Percentiles rank a stretch among this genome's conserved stretches.
phyloP scores from a whole-genome alignment of 2,797 vertebrate species.

The Coracias cyanogaster region DNA sequence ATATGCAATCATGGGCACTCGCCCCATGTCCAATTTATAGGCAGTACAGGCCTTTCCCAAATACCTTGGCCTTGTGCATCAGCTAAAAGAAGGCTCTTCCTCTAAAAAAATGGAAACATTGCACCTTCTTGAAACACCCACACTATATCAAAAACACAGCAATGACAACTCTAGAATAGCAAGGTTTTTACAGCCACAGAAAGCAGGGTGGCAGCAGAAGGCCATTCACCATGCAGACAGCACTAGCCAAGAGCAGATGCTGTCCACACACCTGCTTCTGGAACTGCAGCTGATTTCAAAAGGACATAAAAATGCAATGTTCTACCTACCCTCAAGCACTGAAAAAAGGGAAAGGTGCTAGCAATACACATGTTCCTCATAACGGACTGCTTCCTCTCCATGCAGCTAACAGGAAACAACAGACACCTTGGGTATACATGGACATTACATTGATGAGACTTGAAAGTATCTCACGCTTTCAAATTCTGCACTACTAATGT shows the following conservation, averaged over 20 bases:
- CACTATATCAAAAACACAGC: background rate
- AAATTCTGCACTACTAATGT: background rate
- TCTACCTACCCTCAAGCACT: background rate
- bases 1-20: rapidly evolving
- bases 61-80: background rate
- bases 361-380: background rate
- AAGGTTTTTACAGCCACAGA: background rate
- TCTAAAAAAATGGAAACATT: background rate
- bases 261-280: background rate
- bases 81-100: background rate
- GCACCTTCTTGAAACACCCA: background rate
- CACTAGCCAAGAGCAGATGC: background rate
- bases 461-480: background rate
- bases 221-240: background rate
- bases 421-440: rapidly evolving
- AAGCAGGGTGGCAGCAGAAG: background rate
- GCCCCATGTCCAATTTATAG: background rate
- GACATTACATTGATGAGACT: background rate
- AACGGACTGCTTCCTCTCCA: background rate
- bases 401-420: background rate
- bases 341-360: background rate
- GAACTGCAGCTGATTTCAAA: background rate
- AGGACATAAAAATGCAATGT: background rate
- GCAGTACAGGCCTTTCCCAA: background rate
- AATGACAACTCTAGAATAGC: background rate